Evolutionary conservation across 1,140 invertebrate species (phyloP), one percentile per base, ranked within the genome.

Genomic region (Diachasma alloeum): DNA sequence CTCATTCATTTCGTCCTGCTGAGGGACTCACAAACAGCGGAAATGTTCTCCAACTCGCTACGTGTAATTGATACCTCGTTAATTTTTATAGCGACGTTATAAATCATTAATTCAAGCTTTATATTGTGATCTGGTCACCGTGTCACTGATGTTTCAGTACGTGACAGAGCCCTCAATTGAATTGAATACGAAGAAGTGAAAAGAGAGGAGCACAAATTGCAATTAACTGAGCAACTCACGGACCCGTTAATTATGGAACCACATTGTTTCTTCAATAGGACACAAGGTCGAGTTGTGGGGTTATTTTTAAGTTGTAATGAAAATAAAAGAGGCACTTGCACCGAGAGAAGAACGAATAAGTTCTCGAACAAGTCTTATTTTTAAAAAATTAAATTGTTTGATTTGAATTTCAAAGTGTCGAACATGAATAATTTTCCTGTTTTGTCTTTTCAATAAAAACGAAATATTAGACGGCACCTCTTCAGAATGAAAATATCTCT

Each of bases 211-310:
- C 6, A 66, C 53, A 42, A 66, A 59, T 44, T 31, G 31, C 72
- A 73, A 39, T 73, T 63, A 63, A 73, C 53, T 17, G 36, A 56
- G 31, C 10, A 66, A 63, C 37, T 66, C 36, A 42, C 36, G 56
- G 59, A 73, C 53, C 36, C 72, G 56, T 73, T 73, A 66, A 73
- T 73, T 66, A 73, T 73, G 22, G 13, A n/a, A 15, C 31, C 71
- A 59, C 44, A 63, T 72, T 72, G 46, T 72, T 72, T 72, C 26
- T 17, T 17, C 36, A 68, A 63, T 63, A 63, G 59, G 59, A 63
- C 53, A 59, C 53, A 59, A 59, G 53, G 53, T 59, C 53, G 53
- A 59, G 15, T 6, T 59, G n/a, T 19, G 19, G 1, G 53, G n/a
- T 1, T 59, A 59, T 59, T 59, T 59, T 22, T 13, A 59, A 59